A percentile compares a stretch with the other conserved stretches of the same genome.
Conservation (phyloP, 2,888 invertebrate species). For the Aphidius colemani region DNA sequence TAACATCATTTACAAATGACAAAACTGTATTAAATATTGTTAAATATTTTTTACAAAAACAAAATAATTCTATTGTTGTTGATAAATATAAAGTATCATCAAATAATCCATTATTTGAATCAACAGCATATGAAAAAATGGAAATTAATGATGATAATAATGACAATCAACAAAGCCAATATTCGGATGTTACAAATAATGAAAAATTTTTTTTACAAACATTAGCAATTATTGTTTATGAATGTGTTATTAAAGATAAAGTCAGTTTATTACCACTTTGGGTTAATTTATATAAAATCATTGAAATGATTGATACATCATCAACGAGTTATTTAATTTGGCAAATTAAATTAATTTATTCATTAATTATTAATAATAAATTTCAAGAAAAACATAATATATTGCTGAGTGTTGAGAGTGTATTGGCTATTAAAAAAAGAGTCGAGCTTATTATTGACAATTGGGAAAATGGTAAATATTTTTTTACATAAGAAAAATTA, state of each 20-base stretch:
- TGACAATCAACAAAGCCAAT: conserved; percentile 23
- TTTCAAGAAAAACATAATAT: conserved; percentile 58
- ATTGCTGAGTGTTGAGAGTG: conserved; percentile 67
- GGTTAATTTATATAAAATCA: conserved; percentile 66
- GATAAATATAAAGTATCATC: conserved; percentile 30
- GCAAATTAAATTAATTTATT: conserved; percentile 75
- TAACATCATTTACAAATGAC: conserved; percentile 78
- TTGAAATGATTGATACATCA: conserved; percentile 63
- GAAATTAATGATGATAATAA: conserved; percentile 43
- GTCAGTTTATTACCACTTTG: conserved; percentile 76
- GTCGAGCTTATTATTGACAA: conserved; percentile 63
- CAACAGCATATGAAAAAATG: conserved; percentile 45
- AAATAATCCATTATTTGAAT: conserved; percentile 38
- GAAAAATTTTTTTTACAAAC: conserved; percentile 52
- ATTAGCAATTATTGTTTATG: conserved; percentile 68
- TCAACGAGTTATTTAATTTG: conserved; percentile 69
- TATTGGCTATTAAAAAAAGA: conserved; percentile 68
- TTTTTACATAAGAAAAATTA: not conserved
- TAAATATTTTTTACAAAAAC: conserved; percentile 67
- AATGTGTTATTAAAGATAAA: conserved; percentile 81
- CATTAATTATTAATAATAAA: conserved; percentile 62
- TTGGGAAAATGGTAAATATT: conserved; percentile 62
- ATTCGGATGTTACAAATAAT: conserved; percentile 36
- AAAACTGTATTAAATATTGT: conserved; percentile 73
- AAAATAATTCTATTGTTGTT: conserved; percentile 1